phyloP scores from a whole-genome alignment of 2,797 vertebrate species.

The Trichosurus vulpecula region DNA sequence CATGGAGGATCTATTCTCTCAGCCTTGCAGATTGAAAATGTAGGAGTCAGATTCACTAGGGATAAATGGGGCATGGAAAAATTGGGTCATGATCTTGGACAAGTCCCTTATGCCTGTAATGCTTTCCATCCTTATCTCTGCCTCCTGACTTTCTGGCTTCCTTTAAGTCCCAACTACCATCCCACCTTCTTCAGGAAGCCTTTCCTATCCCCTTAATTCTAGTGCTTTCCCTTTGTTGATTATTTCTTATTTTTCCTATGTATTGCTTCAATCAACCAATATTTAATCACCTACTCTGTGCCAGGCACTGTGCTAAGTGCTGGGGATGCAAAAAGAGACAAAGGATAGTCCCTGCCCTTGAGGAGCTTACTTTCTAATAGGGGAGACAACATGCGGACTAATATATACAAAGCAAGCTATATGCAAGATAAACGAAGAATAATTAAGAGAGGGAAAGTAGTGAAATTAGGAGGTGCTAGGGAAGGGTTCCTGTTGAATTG shows the following conservation, averaged over 20 bases:
- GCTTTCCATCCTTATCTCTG: not conserved
- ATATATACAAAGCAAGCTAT: not conserved
- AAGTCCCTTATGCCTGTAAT: not conserved
- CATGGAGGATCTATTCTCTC: not conserved
- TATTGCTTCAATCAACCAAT: not conserved
- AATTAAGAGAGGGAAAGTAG: not conserved
- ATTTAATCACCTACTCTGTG: not conserved
- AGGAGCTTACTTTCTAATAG: not conserved
- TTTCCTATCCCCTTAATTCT: not conserved
- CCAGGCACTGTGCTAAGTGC: not conserved
- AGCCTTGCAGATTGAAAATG: not conserved
- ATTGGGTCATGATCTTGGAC: not conserved
- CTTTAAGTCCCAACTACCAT: not conserved
- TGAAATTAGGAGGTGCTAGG: not conserved
- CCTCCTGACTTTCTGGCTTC: not conserved
- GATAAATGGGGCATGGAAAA: not conserved
- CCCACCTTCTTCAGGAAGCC: not conserved
- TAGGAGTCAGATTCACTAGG: not conserved
- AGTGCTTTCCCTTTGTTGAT: not conserved
- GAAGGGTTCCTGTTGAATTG: not conserved
- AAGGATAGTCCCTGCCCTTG: not conserved
- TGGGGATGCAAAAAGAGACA: not conserved
- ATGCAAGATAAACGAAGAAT: too few species aligned
- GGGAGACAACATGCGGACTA: not conserved
- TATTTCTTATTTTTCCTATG: not conserved